Evolutionary conservation across 2,888 invertebrate species (phyloP).

Genomic region (Congeria kusceri): DNA sequence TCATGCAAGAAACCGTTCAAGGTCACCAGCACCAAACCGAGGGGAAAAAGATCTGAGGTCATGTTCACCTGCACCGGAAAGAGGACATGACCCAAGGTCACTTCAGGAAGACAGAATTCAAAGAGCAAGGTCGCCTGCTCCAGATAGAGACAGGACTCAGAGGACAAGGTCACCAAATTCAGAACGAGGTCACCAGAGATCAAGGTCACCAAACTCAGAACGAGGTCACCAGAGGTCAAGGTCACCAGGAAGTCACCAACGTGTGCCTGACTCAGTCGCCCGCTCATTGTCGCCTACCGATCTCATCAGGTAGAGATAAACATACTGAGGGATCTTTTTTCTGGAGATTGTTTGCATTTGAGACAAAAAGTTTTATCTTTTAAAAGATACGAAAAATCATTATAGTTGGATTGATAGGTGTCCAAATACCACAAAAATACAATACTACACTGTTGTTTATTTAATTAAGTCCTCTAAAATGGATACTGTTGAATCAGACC

Average conservation of each 20-base stretch:
- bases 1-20: constrained; percentile 69
- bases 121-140: constrained; percentile 75
- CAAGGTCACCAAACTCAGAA: constrained; percentile 67
- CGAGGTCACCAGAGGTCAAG: constrained; percentile 77
- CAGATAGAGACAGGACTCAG: constrained; percentile 41
- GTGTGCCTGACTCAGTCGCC: constrained; percentile 84
- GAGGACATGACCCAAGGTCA: constrained; percentile 72
- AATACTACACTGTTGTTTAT: too few relatives aligned
- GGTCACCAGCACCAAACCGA: constrained; percentile 72
- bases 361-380: too few relatives aligned
- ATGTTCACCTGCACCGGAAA: constrained; percentile 72
- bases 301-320: constrained; percentile 79
- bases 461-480: too few relatives aligned
- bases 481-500: neutral
- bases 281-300: constrained; percentile 94
- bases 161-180: constrained; percentile 71
- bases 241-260: constrained; percentile 80
- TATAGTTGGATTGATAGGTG: too few relatives aligned
- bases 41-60: constrained; percentile 58
- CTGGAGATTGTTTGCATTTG: too few relatives aligned
- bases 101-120: constrained; percentile 54
- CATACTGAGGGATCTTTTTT: neutral
- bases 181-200: constrained; percentile 74
- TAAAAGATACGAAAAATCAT: too few relatives aligned
- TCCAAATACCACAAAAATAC: too few relatives aligned